Percentiles rank a stretch among this genome's conserved stretches.
Evolutionary conservation across 2,888 invertebrate genomes (phyloP).

Genomic region (Stenotaenia linearis): DNA sequence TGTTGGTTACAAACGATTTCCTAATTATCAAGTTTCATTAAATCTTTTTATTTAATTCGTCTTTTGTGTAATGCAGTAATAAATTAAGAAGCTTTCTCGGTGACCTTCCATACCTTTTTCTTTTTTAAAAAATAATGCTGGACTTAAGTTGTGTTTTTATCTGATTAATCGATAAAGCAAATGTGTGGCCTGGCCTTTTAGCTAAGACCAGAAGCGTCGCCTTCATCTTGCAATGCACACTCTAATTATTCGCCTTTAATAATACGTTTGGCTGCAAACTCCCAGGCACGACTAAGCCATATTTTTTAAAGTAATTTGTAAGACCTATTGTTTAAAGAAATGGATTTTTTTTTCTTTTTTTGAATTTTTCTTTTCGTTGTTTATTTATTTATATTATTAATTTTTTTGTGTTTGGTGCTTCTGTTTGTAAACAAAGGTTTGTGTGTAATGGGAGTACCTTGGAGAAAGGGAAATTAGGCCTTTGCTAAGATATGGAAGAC

Average conservation of each 20-base stretch:
- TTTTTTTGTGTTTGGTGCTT: not conserved
- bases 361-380: not conserved
- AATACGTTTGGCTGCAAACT: not conserved
- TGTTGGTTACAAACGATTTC: no score
- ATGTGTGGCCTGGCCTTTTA: conserved; percentile 15
- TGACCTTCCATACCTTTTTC: not conserved
- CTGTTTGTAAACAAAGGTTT: conserved; percentile 13
- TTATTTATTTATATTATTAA: conserved; percentile 6
- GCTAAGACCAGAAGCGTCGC: conserved; percentile 19
- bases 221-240: conserved; percentile 19
- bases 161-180: conserved; percentile 10
- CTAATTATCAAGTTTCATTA: no score
- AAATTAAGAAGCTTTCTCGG: conserved; percentile 1
- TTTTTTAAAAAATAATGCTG: not conserved
- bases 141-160: not conserved
- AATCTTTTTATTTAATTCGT: not conserved
- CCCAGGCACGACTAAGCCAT: conserved; percentile 6
- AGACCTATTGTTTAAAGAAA: conserved; percentile 5
- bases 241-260: conserved; percentile 10
- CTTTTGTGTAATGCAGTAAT: not conserved
- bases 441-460: conserved; percentile 11
- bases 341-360: not conserved
- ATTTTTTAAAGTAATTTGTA: conserved; percentile 3
- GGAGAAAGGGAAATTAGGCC: not conserved
- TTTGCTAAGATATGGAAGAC: not conserved